Percentiles rank a stretch among this genome's conserved stretches.
phyloP scores from a whole-genome alignment of 2,888 invertebrate genomes.

The Leucoma salicis region DNA sequence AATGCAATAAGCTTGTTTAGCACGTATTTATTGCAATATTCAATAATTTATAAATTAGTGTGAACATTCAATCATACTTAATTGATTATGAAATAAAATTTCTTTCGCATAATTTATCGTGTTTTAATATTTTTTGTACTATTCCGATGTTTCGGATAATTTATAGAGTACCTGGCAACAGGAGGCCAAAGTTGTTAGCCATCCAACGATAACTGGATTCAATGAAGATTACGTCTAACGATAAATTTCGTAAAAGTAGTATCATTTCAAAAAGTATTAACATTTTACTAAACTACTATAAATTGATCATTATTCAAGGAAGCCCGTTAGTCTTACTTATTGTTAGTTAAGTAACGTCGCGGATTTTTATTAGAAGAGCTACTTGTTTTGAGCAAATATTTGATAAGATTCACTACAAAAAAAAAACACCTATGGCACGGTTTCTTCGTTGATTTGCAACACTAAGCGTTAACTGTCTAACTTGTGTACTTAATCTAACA shows the following conservation, averaged over 20 bases:
- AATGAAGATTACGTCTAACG: no score
- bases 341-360: slow-evolving; percentile 50
- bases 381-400: slow-evolving; percentile 66
- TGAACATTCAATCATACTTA: no score
- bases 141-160: no score
- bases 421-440: slow-evolving; percentile 72
- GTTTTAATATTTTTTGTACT: no score
- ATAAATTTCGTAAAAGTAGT: no score
- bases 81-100: no score
- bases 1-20: slow-evolving; percentile 11
- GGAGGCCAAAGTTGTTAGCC: no score
- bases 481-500: slow-evolving; percentile 45
- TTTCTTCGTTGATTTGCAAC: slow-evolving; percentile 64
- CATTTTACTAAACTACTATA: slow-evolving; percentile 32
- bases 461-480: slow-evolving; percentile 34
- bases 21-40: slow-evolving; percentile 18
- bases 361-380: slow-evolving; percentile 37
- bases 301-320: slow-evolving; percentile 61
- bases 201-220: no score
- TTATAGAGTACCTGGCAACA: no score
- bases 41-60: slow-evolving; percentile 32
- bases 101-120: no score
- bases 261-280: no score
- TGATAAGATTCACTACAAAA: slow-evolving; percentile 51
- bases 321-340: slow-evolving; percentile 62